These are phyloP conservation scores for Pterocles gutturalis DNA, from an alignment of 2,113 vertebrate species.

Conservation along the genomic window DNA sequence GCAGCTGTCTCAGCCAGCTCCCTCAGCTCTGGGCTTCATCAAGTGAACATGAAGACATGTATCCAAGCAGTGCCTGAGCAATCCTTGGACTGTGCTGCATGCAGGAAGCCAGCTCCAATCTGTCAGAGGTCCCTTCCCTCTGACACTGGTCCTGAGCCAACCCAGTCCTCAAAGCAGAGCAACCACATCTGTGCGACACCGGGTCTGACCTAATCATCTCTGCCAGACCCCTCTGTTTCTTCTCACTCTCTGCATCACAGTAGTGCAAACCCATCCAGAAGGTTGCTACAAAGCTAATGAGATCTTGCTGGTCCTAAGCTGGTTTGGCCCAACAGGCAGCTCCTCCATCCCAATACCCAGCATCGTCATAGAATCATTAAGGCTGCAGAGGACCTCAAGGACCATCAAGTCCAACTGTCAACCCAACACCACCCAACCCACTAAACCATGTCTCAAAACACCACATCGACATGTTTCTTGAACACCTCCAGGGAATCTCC, in stretches of 20 bases:
- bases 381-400: too few relatives aligned
- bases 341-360: background rate
- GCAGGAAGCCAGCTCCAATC: background rate
- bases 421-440: too few relatives aligned
- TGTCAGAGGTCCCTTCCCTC: background rate
- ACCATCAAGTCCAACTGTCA: too few relatives aligned
- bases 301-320: background rate
- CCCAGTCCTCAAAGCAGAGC: background rate
- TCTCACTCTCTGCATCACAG: background rate
- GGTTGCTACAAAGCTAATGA: background rate
- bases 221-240: background rate
- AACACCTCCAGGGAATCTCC: background rate
- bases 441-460: too few relatives aligned
- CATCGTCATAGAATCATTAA: background rate
- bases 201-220: background rate
- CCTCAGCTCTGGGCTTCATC: background rate
- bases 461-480: too few relatives aligned
- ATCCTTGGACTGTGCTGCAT: rapidly evolving
- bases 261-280: background rate
- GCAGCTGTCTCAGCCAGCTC: background rate
- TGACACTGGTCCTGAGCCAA: background rate
- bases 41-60: rapidly evolving
- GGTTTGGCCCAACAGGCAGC: background rate
- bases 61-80: background rate
- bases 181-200: rapidly evolving